These are phyloP conservation scores for Aurelia sp. DNA, from an alignment of 30 jellyfish, hydroid and myxozoan genomes.

Conservation along the genomic window DNA sequence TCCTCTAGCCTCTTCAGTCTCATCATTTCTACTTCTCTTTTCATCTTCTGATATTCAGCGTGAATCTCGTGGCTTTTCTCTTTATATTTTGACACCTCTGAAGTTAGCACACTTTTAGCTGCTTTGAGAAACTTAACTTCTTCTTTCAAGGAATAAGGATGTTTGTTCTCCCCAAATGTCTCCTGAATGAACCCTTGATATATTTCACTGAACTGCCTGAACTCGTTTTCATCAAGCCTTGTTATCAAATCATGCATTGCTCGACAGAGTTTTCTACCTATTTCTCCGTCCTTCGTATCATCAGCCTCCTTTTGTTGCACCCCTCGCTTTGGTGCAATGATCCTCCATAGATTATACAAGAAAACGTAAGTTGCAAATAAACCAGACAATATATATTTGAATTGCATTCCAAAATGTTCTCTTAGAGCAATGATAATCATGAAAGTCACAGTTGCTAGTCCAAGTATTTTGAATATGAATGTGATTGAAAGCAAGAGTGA, in stretches of 20 bases:
- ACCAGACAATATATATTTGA: constrained; percentile 12
- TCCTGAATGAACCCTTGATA: constrained; percentile 37
- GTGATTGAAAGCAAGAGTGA: not conserved
- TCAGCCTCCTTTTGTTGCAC: not conserved
- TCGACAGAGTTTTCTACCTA: constrained; percentile 30
- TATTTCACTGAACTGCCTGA: constrained; percentile 38
- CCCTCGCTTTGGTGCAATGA: not conserved
- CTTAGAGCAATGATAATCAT: not conserved
- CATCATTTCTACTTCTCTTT: constrained; percentile 47
- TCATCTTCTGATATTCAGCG: constrained; percentile 32
- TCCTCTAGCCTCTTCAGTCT: constrained; percentile 40
- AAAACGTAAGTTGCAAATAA: constrained; percentile 27
- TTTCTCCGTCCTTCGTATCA: not conserved
- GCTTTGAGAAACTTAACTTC: constrained; percentile 32
- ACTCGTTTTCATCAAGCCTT: constrained; percentile 53
- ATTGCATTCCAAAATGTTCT: not conserved
- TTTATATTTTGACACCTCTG: constrained; percentile 40
- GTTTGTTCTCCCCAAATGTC: constrained; percentile 11
- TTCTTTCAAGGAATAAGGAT: constrained; percentile 1
- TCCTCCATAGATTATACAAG: constrained; percentile 27
- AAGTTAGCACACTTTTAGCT: constrained; percentile 20
- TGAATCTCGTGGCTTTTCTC: constrained; percentile 15
- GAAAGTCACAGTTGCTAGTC: not conserved
- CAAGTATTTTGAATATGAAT: not conserved
- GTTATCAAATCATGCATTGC: constrained; percentile 59